phyloP scores from a whole-genome alignment of 2,888 invertebrate species.

The Octonoba sinensis region DNA sequence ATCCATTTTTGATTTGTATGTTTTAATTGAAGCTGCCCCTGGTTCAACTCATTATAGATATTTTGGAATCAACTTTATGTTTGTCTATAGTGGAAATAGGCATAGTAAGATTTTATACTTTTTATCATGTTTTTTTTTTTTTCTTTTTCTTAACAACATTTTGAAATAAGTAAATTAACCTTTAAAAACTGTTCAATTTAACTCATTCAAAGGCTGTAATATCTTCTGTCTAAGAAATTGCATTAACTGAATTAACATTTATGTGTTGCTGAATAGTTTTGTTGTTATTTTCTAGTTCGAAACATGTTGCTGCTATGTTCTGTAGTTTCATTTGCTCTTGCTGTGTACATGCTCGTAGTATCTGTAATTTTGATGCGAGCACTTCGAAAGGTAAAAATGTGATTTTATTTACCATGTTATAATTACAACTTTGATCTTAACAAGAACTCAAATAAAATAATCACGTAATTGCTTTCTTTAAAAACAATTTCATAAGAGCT shows the following conservation, averaged over 20 bases:
- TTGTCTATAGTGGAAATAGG: constrained; percentile 90
- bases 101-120: constrained; percentile 78
- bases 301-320: constrained; percentile 87
- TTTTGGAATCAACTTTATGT: constrained; percentile 90
- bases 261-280: too few species aligned
- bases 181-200: too few species aligned
- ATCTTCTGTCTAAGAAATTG: too few species aligned
- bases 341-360: constrained; percentile 81
- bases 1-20: constrained; percentile 89
- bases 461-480: too few species aligned
- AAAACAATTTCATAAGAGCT: too few species aligned
- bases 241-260: too few species aligned
- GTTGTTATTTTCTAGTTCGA: constrained; percentile 78
- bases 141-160: not conserved
- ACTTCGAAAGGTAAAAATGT: constrained; percentile 79
- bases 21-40: constrained; percentile 88
- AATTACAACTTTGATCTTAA: too few species aligned
- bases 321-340: constrained; percentile 84
- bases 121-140: constrained; percentile 4
- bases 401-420: not conserved
- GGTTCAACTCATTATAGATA: constrained; percentile 92
- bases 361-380: constrained; percentile 86
- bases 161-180: too few species aligned
- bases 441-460: too few species aligned
- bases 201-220: too few species aligned